Evolutionary conservation across 2,888 invertebrate species (phyloP), one percentile per base, ranked within the genome.

Genomic region (Drosophila austrosaltans): DNA sequence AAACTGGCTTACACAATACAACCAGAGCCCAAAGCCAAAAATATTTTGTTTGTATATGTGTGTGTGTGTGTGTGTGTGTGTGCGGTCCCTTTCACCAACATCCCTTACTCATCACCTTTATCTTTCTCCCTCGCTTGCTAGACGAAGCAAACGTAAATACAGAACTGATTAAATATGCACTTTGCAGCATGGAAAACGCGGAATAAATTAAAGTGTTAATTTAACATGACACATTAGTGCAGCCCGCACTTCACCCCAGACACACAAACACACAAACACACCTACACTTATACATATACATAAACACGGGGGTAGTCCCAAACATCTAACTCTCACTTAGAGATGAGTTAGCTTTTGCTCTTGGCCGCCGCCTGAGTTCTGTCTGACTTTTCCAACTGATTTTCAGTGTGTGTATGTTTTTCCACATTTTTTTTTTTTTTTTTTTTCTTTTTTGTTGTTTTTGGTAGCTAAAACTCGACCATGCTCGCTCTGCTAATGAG

Each of bases 151-250:
- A 81, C 85, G 81, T 78, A 80, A 81, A 87, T 77, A 79, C 90
- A 87, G 28, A 87, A 84, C 78, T 89, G 85, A 89, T 88, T 88
- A 89, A 88, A 90, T 88, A 88, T 88, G 90, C 88, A 85, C 89
- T 88, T 88, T 88, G 87, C 89, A 80, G 78, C 73, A 64, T 77
- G 76, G 78, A 77, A 78, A 82, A 87, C 89, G 90, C 90, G 89
- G 89, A 90, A 88, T 88, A 90, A 89, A 88, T 88, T 88, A 88
- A 88, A 90, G 90, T 89, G 88, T 88, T 88, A 88, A 88, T 88
- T 88, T 89, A 85, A 88, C 90, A 88, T 88, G 88, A 88, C 88
- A 90, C 90, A 88, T 88, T 90, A 88, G 88, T 80, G 87, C 73
- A 77, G 57, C 42, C 36, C 53, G 10, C 57, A 36, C 39, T 57